Conservation (phyloP, 2,888 invertebrate species). For the Atethmia centrago region DNA sequence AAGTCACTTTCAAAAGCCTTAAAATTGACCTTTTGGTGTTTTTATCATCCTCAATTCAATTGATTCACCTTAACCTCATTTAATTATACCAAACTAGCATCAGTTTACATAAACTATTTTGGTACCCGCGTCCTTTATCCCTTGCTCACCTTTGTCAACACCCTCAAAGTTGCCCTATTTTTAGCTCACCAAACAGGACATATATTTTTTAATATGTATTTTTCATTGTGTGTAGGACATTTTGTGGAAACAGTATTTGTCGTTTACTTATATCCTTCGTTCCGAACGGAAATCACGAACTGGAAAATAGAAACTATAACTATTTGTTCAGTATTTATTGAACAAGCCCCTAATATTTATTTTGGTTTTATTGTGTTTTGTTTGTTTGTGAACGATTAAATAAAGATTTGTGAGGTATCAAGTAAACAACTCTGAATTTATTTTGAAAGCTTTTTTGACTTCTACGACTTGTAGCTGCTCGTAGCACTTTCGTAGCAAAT, state of each 20-base stretch:
- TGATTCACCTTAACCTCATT: slow-evolving; percentile 18
- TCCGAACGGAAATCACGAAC: slow-evolving; percentile 77
- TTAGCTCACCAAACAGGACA: slow-evolving; percentile 9
- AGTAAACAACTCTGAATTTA: slow-evolving; percentile 14
- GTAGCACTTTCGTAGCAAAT: background rate
- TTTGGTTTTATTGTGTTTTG: slow-evolving; percentile 42
- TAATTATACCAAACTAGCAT: slow-evolving; percentile 27
- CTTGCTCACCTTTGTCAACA: slow-evolving; percentile 45
- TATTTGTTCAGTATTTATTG: slow-evolving; percentile 56
- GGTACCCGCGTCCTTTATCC: slow-evolving; percentile 40
- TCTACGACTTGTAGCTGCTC: background rate
- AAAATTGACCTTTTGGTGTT: background rate
- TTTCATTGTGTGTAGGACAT: slow-evolving; percentile 37
- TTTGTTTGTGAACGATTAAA: slow-evolving; percentile 25
- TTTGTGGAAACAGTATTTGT: slow-evolving; percentile 54
- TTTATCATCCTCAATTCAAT: slow-evolving; percentile 1
- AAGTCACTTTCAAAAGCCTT: background rate
- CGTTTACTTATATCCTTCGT: slow-evolving; percentile 74
- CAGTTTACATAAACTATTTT: slow-evolving; percentile 38
- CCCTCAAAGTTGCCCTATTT: slow-evolving; percentile 39
- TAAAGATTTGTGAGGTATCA: slow-evolving; percentile 9
- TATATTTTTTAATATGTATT: slow-evolving; percentile 36
- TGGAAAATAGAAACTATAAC: slow-evolving; percentile 68
- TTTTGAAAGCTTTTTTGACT: background rate
- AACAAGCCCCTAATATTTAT: slow-evolving; percentile 43